These are phyloP conservation scores for Otus scops DNA, from an alignment of 2,797 vertebrate genomes.

Conservation along the genomic window DNA sequence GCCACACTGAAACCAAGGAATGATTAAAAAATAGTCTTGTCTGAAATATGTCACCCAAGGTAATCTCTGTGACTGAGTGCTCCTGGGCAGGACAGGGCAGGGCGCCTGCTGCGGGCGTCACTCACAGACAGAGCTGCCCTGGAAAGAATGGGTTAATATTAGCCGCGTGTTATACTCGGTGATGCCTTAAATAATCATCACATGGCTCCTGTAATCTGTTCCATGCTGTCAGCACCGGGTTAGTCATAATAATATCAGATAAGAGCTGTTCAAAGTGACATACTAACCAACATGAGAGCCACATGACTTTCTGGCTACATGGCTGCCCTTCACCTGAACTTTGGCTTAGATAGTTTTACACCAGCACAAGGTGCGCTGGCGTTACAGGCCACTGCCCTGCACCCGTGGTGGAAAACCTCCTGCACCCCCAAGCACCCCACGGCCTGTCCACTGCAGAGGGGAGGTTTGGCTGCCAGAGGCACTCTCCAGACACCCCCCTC, in stretches of 20 bases:
- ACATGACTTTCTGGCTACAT: conserved; percentile 89
- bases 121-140: not conserved
- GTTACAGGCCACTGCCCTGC: not conserved
- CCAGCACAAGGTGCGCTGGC: not conserved
- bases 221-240: conserved; percentile 96
- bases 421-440: rapidly evolving
- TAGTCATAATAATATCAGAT: conserved; percentile 96
- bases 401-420: not conserved
- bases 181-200: conserved; percentile 90
- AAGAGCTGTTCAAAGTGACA: conserved; percentile 85
- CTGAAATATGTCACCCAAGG: not conserved
- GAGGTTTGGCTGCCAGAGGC: not conserved
- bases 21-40: not conserved
- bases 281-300: conserved; percentile 85
- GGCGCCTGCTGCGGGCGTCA: not conserved
- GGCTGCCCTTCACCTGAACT: conserved; percentile 96
- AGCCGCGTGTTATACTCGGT: conserved; percentile 47
- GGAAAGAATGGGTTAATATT: conserved; percentile 76
- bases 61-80: rapidly evolving
- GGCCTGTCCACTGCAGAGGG: not conserved
- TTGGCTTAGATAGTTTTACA: conserved; percentile 83
- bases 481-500: not conserved
- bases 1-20: not conserved
- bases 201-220: conserved; percentile 90
- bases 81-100: not conserved